Conservation (phyloP, 1,140 invertebrate genomes). For the Diabrotica virgifera region DNA sequence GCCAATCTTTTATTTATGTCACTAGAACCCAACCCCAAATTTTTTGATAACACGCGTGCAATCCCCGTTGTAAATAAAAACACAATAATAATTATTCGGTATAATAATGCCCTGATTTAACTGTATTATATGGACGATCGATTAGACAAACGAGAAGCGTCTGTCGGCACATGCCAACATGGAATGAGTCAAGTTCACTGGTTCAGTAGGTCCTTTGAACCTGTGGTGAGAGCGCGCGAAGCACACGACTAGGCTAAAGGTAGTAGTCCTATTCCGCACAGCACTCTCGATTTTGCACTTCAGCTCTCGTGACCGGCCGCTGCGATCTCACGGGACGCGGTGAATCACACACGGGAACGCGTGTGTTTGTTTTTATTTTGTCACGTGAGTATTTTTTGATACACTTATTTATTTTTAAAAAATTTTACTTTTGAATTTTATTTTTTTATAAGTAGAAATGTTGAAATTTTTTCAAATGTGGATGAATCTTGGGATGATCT, state of each 20-base stretch:
- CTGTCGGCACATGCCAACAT: conserved; percentile 14
- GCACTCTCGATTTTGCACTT: conserved; percentile 4
- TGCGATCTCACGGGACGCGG: background rate
- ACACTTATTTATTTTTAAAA: no score
- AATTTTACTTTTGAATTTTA: no score
- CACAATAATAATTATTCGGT: background rate
- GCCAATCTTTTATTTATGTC: background rate
- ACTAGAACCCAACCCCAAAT: background rate
- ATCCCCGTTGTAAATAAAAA: conserved; percentile 1
- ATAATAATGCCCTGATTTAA: background rate
- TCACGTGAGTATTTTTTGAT: background rate
- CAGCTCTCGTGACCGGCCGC: background rate
- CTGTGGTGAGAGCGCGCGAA: conserved; percentile 6
- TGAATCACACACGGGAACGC: background rate
- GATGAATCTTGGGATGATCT: no score
- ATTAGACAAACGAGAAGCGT: conserved; percentile 18
- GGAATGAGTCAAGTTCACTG: conserved; percentile 22
- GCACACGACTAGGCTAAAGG: background rate
- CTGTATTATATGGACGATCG: conserved; percentile 8
- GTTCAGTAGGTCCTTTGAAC: conserved; percentile 21
- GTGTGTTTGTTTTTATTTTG: background rate
- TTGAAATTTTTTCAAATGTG: no score
- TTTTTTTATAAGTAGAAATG: no score
- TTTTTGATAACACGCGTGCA: background rate
- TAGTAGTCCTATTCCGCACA: no score